Conservation (phyloP, 2,888 invertebrate species). For the Synergus umbraculus region DNA sequence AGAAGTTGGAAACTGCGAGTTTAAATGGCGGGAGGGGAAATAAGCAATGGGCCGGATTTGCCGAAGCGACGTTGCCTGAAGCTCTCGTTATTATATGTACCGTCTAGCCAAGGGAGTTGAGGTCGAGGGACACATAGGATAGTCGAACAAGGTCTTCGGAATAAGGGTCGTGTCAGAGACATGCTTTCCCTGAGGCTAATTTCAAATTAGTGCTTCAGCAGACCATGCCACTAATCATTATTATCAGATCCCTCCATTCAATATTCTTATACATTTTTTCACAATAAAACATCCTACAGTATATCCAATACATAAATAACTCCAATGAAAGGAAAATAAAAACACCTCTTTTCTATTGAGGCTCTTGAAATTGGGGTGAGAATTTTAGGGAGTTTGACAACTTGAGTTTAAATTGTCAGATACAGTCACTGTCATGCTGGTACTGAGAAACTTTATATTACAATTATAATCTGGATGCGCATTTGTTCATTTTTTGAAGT, state of each 20-base stretch:
- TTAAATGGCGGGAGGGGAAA: conserved; percentile 3
- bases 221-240: conserved; percentile 35
- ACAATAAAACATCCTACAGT: not conserved
- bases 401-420: not conserved
- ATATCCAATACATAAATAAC: conserved; percentile 5
- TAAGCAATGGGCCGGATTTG: conserved; percentile 23
- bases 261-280: conserved; percentile 18
- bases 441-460: not conserved
- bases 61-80: conserved; percentile 24
- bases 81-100: conserved; percentile 36
- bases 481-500: not conserved
- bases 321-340: not conserved
- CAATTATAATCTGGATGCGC: not conserved
- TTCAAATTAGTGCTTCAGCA: conserved; percentile 39
- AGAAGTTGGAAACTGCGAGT: not conserved
- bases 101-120: conserved; percentile 32
- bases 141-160: conserved; percentile 37
- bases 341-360: not conserved
- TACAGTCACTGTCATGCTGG: not conserved
- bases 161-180: conserved; percentile 41
- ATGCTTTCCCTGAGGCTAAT: conserved; percentile 36
- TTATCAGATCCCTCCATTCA: conserved; percentile 36
- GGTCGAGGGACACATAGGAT: conserved; percentile 35
- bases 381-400: not conserved
- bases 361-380: not conserved